phyloP scores from a whole-genome alignment of 1,140 invertebrate species.

The Macrotrachela quadricornifera region DNA sequence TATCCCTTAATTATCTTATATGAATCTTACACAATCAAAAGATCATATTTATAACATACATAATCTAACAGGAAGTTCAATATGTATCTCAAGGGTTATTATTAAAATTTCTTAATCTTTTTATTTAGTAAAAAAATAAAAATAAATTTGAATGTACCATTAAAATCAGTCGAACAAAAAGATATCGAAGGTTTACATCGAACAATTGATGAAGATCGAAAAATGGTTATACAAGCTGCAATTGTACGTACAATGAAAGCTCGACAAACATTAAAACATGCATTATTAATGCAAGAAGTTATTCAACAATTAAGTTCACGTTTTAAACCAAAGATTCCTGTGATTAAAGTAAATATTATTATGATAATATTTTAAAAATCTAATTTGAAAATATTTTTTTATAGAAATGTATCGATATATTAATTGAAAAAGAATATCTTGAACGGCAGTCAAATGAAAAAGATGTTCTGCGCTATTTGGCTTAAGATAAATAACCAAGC shows the following conservation, averaged over 20 bases:
- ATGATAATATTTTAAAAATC: background rate
- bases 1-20: too few relatives aligned
- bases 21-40: too few relatives aligned
- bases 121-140: constrained; percentile 71
- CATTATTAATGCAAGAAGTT: constrained; percentile 82
- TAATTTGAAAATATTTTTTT: constrained; percentile 21
- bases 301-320: constrained; percentile 74
- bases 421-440: constrained; percentile 97
- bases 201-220: constrained; percentile 92
- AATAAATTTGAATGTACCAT: constrained; percentile 91
- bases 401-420: constrained; percentile 95
- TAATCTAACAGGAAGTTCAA: too few relatives aligned
- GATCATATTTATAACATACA: too few relatives aligned
- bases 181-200: constrained; percentile 93
- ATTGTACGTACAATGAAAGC: constrained; percentile 99
- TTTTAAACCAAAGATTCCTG: constrained; percentile 88
- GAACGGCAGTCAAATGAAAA: constrained; percentile 86
- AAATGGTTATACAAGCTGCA: constrained; percentile 85
- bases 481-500: too few relatives aligned
- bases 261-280: constrained; percentile 78
- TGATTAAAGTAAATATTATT: constrained; percentile 57
- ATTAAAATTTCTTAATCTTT: too few relatives aligned
- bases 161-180: constrained; percentile 84
- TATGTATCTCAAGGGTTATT: too few relatives aligned
- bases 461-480: constrained; percentile 57